Evolutionary conservation across 30 jellyfish, hydroid and myxozoan species (phyloP).

Genomic region (Turritopsis dohrnii): DNA sequence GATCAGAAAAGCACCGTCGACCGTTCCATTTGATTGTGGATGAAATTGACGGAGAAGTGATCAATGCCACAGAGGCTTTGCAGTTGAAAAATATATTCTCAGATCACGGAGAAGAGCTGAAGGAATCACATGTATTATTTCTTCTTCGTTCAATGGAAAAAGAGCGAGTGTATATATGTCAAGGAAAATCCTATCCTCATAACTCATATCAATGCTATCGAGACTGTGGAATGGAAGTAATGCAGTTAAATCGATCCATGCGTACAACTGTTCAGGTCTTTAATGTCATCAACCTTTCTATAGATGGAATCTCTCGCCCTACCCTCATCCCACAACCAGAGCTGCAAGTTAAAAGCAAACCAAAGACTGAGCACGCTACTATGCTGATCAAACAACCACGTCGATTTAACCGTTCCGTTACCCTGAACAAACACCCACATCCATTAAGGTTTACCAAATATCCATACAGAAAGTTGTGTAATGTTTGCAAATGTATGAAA

Average conservation of each 20-base stretch:
- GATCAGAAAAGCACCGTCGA: not conserved
- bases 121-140: not conserved
- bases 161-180: not conserved
- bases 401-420: no score
- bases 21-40: not conserved
- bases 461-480: not conserved
- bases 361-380: no score
- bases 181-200: not conserved
- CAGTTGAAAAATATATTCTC: no score
- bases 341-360: no score
- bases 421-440: not conserved
- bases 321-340: not conserved
- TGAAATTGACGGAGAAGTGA: not conserved
- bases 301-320: not conserved
- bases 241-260: not conserved
- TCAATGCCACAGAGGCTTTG: not conserved
- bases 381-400: no score
- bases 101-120: not conserved
- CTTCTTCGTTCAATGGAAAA: not conserved
- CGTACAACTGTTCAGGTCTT: not conserved
- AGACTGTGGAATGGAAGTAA: not conserved
- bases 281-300: not conserved
- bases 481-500: not conserved
- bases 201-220: not conserved
- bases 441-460: not conserved